Base-by-base conservation (phyloP, 2,888 invertebrate genomes). In the Drosophila monieri region DNA sequence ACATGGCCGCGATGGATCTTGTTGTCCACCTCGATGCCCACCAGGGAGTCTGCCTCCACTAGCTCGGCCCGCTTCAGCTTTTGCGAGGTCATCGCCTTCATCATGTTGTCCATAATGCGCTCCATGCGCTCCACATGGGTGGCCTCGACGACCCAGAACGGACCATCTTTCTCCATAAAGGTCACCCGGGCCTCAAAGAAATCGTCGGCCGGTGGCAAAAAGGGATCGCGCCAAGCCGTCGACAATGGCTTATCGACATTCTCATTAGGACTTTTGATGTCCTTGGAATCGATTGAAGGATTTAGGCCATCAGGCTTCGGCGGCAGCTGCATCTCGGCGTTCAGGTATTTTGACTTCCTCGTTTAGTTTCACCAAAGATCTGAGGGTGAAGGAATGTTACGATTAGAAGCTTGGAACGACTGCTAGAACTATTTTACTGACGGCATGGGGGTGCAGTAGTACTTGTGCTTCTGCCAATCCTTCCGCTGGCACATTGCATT, bases 401-500 rank as follows among this genome's bases (percentile, higher is more conserved):
- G 25, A 6, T 9, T 30, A 3, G 15, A 37, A 6, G 3, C 1
- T 4, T 44, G 21, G 0, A 23, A 4, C 5, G 4, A 23, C 3
- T n/a, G n/a, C n/a, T 4, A 23, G 3, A 23, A 23, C 4, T 4
- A 23, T 23, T 4, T 9, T 30, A 69, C 68, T 70, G 14, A 69
- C 71, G 71, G 69, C 62, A 69, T 69, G 1, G 15, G 4, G 30
- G 14, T 47, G 35, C 71, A 69, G 1, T 37, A 27, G 1, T 43
- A 72, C 74, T 85, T 78, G 75, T 87, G 83, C 56, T 73, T 71
- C n/a, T 56, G 70, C 83, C 83, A 84, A 62, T 87, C 85, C n/a
- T 15, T 14, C 0, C 27, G 30, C 30, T 84, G 83, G 43, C 83
- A 84, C 0, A n/a, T 14, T 0, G 18, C 46, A 39, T 21, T 60